A percentile compares a stretch with the other conserved stretches of the same genome.
Evolutionary conservation across 2,888 invertebrate genomes (phyloP).

Genomic region (Graphium colonna): DNA sequence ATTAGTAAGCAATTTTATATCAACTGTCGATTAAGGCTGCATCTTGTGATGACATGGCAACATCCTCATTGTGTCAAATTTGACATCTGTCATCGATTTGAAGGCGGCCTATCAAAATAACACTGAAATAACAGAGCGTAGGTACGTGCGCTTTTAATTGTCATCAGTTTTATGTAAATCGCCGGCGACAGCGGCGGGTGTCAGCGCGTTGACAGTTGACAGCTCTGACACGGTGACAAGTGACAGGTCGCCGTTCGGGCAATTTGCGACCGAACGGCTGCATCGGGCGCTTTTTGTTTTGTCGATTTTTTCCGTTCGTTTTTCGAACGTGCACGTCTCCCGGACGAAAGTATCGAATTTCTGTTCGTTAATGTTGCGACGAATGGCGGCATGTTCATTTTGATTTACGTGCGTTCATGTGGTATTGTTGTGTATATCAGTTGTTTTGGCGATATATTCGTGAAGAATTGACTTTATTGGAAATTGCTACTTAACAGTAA

Average conservation of each 20-base stretch:
- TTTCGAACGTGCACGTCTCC: slow-evolving; percentile 5
- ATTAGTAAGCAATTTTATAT: neutral
- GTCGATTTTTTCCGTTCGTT: slow-evolving; percentile 13
- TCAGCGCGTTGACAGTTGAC: slow-evolving; percentile 54
- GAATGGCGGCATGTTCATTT: neutral
- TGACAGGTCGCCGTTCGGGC: slow-evolving; percentile 62
- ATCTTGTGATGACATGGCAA: neutral
- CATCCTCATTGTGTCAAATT: slow-evolving; percentile 7
- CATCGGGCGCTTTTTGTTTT: slow-evolving; percentile 22
- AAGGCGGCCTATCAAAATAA: slow-evolving; percentile 20
- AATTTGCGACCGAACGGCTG: slow-evolving; percentile 32
- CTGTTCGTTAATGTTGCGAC: slow-evolving; percentile 4
- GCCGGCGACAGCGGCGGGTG: slow-evolving; percentile 39
- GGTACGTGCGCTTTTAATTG: slow-evolving; percentile 33
- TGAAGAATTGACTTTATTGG: too few species aligned
- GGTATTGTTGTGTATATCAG: too few species aligned
- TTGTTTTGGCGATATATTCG: too few species aligned
- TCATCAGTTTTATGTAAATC: slow-evolving; percentile 41
- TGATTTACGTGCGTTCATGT: neutral
- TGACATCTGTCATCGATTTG: slow-evolving; percentile 14
- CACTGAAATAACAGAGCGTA: slow-evolving; percentile 13
- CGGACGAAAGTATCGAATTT: slow-evolving; percentile 5
- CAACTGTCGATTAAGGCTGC: neutral
- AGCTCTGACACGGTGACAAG: slow-evolving; percentile 51
- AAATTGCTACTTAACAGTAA: too few species aligned